Conservation (phyloP, 2,113 vertebrate species). For the Labeo rohita region DNA sequence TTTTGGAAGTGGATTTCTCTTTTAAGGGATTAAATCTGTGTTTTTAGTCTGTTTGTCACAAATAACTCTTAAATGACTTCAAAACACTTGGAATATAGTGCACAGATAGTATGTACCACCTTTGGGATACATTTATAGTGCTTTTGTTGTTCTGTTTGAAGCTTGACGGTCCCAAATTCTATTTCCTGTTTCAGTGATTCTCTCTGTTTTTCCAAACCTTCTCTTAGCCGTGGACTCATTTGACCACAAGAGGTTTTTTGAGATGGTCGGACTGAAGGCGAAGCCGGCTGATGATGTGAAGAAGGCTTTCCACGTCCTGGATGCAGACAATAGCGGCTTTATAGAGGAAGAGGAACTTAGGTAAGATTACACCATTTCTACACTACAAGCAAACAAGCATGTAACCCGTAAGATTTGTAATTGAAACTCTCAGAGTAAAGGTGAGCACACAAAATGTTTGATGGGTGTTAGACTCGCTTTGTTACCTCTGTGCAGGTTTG, state of each 20-base stretch:
- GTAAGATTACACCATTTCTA: constrained; percentile 64
- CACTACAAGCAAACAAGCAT: not conserved
- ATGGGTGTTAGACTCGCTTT: not conserved
- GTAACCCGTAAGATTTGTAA: not conserved
- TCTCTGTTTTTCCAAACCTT: constrained; percentile 52
- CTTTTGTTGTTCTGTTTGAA: not conserved
- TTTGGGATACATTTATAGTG: not conserved
- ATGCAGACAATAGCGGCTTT: constrained; percentile 83
- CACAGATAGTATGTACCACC: not conserved
- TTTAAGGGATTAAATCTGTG: not conserved
- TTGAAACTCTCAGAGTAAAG: not conserved
- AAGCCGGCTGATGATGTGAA: constrained; percentile 79
- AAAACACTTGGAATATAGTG: not conserved
- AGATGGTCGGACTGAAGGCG: constrained; percentile 77
- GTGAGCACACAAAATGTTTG: not conserved
- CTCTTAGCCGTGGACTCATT: constrained; percentile 79
- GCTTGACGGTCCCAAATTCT: not conserved
- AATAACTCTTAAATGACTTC: not conserved
- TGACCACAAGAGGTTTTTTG: constrained; percentile 83
- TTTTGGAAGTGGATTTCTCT: no score
- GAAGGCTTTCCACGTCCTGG: constrained; percentile 81
- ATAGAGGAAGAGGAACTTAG: constrained; percentile 86
- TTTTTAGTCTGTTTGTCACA: not conserved
- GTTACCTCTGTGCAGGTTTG: constrained; percentile 72
- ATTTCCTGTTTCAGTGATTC: not conserved